Base-by-base conservation (phyloP, 2,113 vertebrate genomes). In the Apteryx owenii region DNA sequence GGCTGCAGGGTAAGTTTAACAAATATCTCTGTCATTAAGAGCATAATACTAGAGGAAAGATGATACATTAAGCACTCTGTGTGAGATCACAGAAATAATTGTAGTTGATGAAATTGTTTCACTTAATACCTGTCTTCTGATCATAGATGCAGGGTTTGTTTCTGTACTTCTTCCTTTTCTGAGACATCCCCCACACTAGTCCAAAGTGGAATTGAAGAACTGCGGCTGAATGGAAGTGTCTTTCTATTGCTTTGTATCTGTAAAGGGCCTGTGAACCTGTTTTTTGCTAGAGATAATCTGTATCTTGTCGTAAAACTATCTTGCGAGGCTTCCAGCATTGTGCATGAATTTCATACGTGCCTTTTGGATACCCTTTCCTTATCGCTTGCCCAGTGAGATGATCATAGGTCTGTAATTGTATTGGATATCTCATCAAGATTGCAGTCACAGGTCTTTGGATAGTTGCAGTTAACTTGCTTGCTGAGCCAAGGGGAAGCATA, bases 131-230 rank as follows among this genome's bases (percentile, higher is more conserved):
- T 48, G 33, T 71, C 31, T 70, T 51, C 54, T 22, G 0, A 38
- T 77, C 31, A 44, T 26, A 26, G 33, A 7, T 8, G 22, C 16
- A 18, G 58, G 80, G 3, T 51, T 93, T 26, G 19, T 29, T 84
- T 64, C 42, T 44, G 13, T 38, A 4, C 31, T 50, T 50, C 10
- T 11, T 36, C 8, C 26, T 42, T 11, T 17, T 33, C 25, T 33
- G 40, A 36, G 28, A 36, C 5, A 5, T 16, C 36, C 3, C 1
- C 20, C 6, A 7, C 7, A 0, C 16, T 11, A 11, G 16, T 26
- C 19, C 48, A 51, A 60, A 14, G 50, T 42, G 21, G 33, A 44
- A 42, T 19, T 71, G 0, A 1, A 48, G 61, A 6, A 33, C 66
- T 80, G 29, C 25, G 26, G 28, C 54, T 13, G 12, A 9, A 22